These are phyloP conservation scores for Gallinago stenura DNA, from an alignment of 2,797 vertebrate species.

Conservation along the genomic window DNA sequence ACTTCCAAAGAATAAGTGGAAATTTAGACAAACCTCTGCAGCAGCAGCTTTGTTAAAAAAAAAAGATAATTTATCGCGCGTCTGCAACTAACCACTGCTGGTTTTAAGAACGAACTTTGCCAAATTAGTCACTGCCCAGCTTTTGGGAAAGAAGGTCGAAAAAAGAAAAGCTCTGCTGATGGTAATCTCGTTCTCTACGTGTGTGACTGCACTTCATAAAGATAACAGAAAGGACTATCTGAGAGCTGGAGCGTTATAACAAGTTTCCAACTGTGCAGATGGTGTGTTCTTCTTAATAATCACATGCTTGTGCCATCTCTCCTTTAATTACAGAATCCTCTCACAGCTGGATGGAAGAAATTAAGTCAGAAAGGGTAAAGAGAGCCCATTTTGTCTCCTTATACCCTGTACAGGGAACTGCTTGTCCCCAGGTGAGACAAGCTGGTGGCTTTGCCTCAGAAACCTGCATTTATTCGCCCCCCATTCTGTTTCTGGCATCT, in stretches of 20 bases:
- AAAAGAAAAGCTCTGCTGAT: not conserved
- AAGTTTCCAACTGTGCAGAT: constrained; percentile 54
- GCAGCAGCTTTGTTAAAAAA: not conserved
- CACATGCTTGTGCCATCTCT: not conserved
- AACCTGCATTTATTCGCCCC: not conserved
- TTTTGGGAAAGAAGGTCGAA: not conserved
- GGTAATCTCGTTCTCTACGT: not conserved
- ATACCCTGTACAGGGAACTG: not conserved
- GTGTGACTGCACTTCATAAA: constrained; percentile 1
- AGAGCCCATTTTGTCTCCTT: constrained; percentile 24
- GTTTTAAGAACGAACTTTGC: not conserved
- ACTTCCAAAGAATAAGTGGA: not conserved
- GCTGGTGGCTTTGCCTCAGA: not conserved
- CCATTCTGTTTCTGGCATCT: not conserved
- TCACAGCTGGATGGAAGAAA: constrained; percentile 40
- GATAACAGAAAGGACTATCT: constrained; percentile 11
- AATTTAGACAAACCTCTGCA: not conserved
- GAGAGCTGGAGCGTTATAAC: constrained; percentile 28
- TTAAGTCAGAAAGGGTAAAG: constrained; percentile 39
- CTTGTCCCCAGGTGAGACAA: not conserved
- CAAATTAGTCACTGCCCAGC: not conserved
- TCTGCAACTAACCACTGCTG: not conserved
- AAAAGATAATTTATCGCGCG: not conserved
- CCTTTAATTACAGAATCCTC: constrained; percentile 61
- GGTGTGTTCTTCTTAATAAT: constrained; percentile 39